Evolutionary conservation across 1,140 invertebrate genomes (phyloP).

Genomic region (Eciton burchellii): DNA sequence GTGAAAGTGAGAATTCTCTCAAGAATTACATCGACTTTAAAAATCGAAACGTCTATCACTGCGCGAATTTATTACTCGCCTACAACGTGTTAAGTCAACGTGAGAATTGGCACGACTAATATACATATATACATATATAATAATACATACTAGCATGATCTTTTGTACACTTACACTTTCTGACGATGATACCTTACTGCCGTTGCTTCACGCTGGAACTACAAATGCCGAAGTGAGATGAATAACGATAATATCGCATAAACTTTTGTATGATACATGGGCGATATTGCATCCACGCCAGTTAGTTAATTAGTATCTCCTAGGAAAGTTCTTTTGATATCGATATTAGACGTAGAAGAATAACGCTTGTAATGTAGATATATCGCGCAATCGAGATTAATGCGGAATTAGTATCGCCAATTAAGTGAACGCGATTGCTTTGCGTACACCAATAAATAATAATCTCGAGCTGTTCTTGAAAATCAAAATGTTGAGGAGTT

Average conservation of each 20-base stretch:
- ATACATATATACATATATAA: conserved; percentile 31
- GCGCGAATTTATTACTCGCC: conserved; percentile 23
- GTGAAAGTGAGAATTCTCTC: not conserved
- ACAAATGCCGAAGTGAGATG: conserved; percentile 44
- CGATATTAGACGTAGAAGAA: conserved; percentile 43
- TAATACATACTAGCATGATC: conserved; percentile 61
- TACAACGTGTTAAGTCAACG: conserved; percentile 54
- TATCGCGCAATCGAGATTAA: conserved; percentile 6
- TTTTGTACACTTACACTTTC: conserved; percentile 70
- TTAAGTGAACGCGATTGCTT: conserved; percentile 36
- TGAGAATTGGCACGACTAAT: conserved; percentile 42
- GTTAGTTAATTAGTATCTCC: conserved; percentile 22
- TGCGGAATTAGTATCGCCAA: conserved; percentile 4
- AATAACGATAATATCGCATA: conserved; percentile 63
- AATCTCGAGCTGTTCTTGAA: conserved; percentile 18
- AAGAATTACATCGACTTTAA: not conserved
- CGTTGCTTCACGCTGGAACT: conserved; percentile 55
- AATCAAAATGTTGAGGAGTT: conserved; percentile 45
- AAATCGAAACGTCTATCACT: not conserved
- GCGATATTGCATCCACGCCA: conserved; percentile 51
- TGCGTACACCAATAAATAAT: not conserved
- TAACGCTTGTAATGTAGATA: conserved; percentile 52
- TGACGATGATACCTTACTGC: conserved; percentile 63
- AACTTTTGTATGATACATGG: conserved; percentile 70
- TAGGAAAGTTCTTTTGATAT: conserved; percentile 58